Percentiles rank a stretch among this genome's conserved stretches.
These are phyloP conservation scores for Megalopta genalis DNA, from an alignment of 1,140 invertebrate genomes.

Conservation along the genomic window DNA sequence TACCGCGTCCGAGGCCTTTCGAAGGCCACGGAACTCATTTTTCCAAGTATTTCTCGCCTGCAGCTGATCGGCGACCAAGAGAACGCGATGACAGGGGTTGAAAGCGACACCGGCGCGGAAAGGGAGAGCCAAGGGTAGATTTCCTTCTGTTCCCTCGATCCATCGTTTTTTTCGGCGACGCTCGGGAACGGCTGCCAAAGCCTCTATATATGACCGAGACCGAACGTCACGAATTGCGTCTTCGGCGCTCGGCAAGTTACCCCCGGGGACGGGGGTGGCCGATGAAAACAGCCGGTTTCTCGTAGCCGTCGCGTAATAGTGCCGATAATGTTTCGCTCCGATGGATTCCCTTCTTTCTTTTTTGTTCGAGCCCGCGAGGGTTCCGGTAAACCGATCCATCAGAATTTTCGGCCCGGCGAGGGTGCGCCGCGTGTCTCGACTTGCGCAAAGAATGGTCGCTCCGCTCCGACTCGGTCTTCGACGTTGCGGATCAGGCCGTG, in stretches of 20 bases:
- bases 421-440: not conserved
- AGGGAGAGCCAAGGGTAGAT: not conserved
- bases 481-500: too few species aligned
- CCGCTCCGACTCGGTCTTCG: too few species aligned
- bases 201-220: not conserved
- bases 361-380: not conserved
- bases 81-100: not conserved
- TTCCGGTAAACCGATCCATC: constrained; percentile 7
- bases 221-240: constrained; percentile 23
- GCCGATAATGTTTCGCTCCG: constrained; percentile 31
- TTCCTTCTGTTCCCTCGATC: not conserved
- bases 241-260: constrained; percentile 8
- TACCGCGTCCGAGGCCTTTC: too few species aligned
- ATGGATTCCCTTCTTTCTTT: not conserved
- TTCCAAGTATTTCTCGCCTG: not conserved
- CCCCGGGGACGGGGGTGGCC: not conserved
- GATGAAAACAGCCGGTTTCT: not conserved
- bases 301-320: constrained; percentile 21
- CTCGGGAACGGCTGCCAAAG: not conserved
- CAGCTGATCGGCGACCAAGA: not conserved
- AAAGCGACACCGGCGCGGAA: not conserved
- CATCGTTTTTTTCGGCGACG: not conserved
- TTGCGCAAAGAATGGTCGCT: not conserved
- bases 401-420: not conserved
- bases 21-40: constrained; percentile 7